phyloP scores from a whole-genome alignment of 1,140 invertebrate species.

The Aleiodes sp. region DNA sequence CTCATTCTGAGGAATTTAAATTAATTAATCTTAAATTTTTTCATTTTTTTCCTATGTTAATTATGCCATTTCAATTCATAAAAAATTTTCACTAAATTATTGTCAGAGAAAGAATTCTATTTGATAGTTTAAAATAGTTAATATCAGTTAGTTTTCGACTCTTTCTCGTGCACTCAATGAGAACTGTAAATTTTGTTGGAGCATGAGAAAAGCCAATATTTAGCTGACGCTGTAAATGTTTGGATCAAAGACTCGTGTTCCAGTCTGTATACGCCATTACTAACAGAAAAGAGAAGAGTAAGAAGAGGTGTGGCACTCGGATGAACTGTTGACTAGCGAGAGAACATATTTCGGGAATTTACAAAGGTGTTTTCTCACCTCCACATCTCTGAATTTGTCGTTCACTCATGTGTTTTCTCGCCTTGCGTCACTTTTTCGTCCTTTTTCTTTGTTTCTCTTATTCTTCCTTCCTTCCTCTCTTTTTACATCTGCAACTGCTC shows the following conservation, averaged over 20 bases:
- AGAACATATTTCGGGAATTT: slow-evolving; percentile 19
- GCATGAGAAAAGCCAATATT: slow-evolving; percentile 21
- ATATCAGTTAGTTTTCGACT: neutral
- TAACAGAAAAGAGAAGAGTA: neutral
- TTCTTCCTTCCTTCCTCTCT: neutral
- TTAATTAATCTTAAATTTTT: no score
- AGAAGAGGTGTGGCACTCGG: neutral
- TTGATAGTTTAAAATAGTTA: neutral
- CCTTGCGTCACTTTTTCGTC: no score
- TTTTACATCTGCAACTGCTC: neutral
- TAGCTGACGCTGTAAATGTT: neutral
- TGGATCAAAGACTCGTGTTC: slow-evolving; percentile 1
- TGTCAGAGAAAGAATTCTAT: neutral
- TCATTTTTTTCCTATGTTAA: no score
- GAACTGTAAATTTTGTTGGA: slow-evolving; percentile 6
- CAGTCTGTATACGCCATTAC: neutral
- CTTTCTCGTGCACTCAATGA: neutral
- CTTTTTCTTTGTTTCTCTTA: neutral
- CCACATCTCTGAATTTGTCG: neutral
- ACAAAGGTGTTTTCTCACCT: neutral
- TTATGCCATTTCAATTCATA: neutral
- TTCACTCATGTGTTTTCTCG: neutral
- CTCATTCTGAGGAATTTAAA: no score
- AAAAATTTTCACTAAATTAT: neutral
- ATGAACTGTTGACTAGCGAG: slow-evolving; percentile 20